Percentiles rank a stretch among this genome's conserved stretches.
Evolutionary conservation across 2,888 invertebrate species (phyloP).

Genomic region (Athripsodes cinereus): DNA sequence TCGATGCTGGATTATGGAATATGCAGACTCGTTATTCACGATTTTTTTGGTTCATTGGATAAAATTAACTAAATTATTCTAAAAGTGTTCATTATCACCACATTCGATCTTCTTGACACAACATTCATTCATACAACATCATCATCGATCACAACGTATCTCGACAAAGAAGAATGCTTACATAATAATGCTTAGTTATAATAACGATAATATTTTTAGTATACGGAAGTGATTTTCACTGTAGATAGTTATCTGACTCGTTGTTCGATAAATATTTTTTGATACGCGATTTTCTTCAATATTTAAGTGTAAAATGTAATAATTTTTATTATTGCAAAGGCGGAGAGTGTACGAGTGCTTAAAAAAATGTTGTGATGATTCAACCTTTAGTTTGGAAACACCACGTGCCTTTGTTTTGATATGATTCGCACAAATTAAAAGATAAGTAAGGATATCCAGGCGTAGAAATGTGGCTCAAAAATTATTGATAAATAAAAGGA

Average conservation of each 20-base stretch:
- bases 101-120: no score
- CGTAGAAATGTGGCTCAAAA: no score
- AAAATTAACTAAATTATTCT: no score
- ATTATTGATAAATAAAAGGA: no score
- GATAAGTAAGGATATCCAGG: slow-evolving; percentile 10
- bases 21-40: no score
- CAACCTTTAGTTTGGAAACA: slow-evolving; percentile 5
- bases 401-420: slow-evolving; percentile 32
- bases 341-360: no score
- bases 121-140: no score
- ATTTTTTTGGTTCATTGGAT: no score
- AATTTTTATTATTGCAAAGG: no score
- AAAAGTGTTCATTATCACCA: no score
- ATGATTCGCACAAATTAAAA: slow-evolving; percentile 23
- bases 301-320: slow-evolving; percentile 30
- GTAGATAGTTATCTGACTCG: slow-evolving; percentile 14
- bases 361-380: slow-evolving; percentile 9
- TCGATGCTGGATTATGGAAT: no score
- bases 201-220: slow-evolving; percentile 14
- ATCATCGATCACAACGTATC: slow-evolving; percentile 6
- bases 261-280: slow-evolving; percentile 24
- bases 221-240: slow-evolving; percentile 22
- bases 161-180: slow-evolving; percentile 7
- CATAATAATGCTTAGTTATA: slow-evolving; percentile 21
- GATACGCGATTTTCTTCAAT: slow-evolving; percentile 26